Evolutionary conservation across 64 coral and sea anemone genomes (phyloP).

Genomic region (Dendronephthya gigantea): DNA sequence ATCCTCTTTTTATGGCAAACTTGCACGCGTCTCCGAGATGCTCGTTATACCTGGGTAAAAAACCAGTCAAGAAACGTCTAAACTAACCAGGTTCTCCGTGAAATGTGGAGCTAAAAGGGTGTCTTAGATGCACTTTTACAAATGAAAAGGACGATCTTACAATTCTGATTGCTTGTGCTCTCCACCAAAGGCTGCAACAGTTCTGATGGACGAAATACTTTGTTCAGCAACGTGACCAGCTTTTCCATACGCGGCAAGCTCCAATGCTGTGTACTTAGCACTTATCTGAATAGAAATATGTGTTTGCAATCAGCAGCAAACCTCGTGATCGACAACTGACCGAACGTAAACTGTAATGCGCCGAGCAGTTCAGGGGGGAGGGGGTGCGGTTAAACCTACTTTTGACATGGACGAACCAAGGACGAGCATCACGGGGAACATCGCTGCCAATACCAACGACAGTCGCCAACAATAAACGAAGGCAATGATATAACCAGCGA

Average conservation of each 20-base stretch:
- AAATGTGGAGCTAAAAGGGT: too few species aligned
- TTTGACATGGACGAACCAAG: conserved; percentile 62
- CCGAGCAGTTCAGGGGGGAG: too few species aligned
- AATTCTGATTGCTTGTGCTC: conserved; percentile 42
- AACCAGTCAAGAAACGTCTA: not conserved
- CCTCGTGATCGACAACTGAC: too few species aligned
- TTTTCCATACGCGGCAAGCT: conserved; percentile 73
- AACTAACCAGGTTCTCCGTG: too few species aligned
- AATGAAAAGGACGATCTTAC: not conserved
- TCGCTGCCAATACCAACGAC: conserved; percentile 57
- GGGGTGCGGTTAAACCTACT: too few species aligned
- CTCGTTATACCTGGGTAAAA: not conserved
- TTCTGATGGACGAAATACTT: conserved; percentile 65
- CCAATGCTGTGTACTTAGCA: conserved; percentile 44
- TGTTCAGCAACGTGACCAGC: conserved; percentile 77
- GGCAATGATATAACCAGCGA: conserved; percentile 61
- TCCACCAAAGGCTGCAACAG: conserved; percentile 79
- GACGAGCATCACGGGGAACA: conserved; percentile 48
- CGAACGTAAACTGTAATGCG: too few species aligned
- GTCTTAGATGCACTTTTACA: not conserved
- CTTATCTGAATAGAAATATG: conserved; percentile 23
- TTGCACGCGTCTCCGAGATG: conserved; percentile 5
- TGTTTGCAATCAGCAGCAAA: not conserved
- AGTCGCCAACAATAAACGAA: conserved; percentile 77
- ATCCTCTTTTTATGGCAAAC: not conserved